Conservation (phyloP, 2,113 vertebrate species). For the Onychostruthus taczanowskii region DNA sequence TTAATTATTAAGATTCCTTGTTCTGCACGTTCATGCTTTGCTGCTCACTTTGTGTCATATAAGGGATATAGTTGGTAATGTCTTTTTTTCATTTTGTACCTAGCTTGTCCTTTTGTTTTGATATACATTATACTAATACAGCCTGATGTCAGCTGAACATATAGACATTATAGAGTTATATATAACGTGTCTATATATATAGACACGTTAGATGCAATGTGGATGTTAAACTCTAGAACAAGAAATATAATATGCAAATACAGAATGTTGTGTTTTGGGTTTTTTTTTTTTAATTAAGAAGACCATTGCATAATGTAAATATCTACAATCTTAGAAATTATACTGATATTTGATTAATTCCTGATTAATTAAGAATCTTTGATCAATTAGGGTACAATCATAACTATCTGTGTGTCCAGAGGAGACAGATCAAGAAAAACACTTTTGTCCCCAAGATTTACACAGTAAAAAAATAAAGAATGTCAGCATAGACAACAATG, state of each 20-base stretch:
- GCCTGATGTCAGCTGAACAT: neutral
- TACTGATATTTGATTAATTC: neutral
- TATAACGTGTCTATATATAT: no score
- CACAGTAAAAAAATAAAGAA: neutral
- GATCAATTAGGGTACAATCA: neutral
- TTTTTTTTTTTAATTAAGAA: neutral
- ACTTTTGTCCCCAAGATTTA: neutral
- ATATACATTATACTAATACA: neutral
- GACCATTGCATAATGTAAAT: neutral
- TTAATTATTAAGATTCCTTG: neutral
- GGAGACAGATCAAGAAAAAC: neutral
- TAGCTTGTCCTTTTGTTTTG: neutral
- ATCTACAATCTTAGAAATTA: neutral
- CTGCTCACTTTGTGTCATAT: neutral
- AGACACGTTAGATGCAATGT: neutral
- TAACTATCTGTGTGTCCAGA: neutral
- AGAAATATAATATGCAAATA: neutral
- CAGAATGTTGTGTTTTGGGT: neutral
- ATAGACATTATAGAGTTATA: no score
- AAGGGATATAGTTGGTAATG: neutral
- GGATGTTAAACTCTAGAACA: neutral
- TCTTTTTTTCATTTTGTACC: neutral
- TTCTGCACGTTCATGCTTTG: neutral
- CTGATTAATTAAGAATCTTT: neutral
- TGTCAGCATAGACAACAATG: accelerated